These are phyloP conservation scores for Parnassius smintheus DNA, from an alignment of 2,888 invertebrate genomes.

Conservation along the genomic window DNA sequence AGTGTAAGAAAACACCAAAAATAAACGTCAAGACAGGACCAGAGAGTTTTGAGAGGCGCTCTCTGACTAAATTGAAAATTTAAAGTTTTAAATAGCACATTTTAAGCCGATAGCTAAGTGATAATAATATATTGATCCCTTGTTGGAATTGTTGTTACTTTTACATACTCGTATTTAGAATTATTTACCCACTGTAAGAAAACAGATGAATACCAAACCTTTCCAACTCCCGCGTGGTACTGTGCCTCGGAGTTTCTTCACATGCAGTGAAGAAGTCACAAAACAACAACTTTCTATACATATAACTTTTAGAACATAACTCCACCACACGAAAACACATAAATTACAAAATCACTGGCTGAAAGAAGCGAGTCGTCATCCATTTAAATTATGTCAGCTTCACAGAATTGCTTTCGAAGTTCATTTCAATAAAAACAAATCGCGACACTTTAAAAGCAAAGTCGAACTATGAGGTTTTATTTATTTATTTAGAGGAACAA, in stretches of 20 bases:
- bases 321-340: conserved; percentile 8
- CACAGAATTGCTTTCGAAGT: too few relatives aligned
- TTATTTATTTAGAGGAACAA: background rate
- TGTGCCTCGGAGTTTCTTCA: conserved; percentile 31
- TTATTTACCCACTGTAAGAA: background rate
- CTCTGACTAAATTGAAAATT: too few relatives aligned
- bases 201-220: conserved; percentile 37
- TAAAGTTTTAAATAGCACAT: too few relatives aligned
- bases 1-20: too few relatives aligned
- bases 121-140: too few relatives aligned
- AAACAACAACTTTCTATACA: conserved; percentile 54
- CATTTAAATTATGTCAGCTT: background rate
- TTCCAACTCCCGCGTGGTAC: conserved; percentile 21
- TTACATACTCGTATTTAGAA: too few relatives aligned
- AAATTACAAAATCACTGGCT: background rate
- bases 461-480: background rate
- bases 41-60: too few relatives aligned
- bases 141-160: too few relatives aligned
- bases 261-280: conserved; percentile 49
- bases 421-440: background rate
- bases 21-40: too few relatives aligned
- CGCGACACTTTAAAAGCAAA: conserved; percentile 3
- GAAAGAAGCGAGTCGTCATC: background rate
- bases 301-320: conserved; percentile 12
- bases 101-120: too few relatives aligned